Conservation (phyloP, 2,888 invertebrate species). For the Clunio marinus region DNA sequence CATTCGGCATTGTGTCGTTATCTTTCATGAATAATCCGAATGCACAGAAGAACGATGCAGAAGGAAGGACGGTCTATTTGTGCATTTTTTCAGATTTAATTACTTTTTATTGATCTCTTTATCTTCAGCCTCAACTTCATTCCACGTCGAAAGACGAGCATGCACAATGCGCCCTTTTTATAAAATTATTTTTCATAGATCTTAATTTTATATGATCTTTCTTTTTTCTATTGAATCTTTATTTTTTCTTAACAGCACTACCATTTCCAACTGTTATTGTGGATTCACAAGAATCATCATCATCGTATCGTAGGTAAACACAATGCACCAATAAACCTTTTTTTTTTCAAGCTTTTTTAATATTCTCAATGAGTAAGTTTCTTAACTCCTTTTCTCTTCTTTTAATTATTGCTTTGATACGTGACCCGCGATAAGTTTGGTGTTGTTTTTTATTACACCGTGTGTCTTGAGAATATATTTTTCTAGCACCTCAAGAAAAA, state of each 20-base stretch:
- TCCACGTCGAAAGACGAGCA: not conserved
- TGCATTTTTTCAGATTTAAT: conserved; percentile 27
- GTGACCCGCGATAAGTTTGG: conserved; percentile 14
- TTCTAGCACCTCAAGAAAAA: not conserved
- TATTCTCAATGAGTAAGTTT: conserved; percentile 24
- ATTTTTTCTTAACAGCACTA: not conserved
- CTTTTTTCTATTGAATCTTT: not conserved
- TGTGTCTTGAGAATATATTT: not conserved
- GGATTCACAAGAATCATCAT: conserved; percentile 10
- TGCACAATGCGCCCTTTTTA: not conserved
- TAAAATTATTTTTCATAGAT: conserved; percentile 14
- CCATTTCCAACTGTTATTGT: not conserved
- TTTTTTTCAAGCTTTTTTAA: conserved; percentile 18
- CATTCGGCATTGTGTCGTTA: conserved; percentile 28
- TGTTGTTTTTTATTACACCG: conserved; percentile 18
- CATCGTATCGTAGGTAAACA: not conserved
- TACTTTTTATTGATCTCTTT: conserved; percentile 29
- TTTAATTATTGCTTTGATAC: conserved; percentile 32
- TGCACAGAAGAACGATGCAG: not conserved
- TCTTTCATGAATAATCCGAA: not conserved
- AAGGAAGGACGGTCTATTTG: not conserved
- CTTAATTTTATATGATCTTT: conserved; percentile 7
- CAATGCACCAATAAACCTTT: conserved; percentile 24
- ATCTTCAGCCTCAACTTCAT: conserved; percentile 5
- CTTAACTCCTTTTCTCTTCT: not conserved